These are phyloP conservation scores for Diogma glabrata DNA, from an alignment of 2,888 invertebrate species.

Conservation along the genomic window DNA sequence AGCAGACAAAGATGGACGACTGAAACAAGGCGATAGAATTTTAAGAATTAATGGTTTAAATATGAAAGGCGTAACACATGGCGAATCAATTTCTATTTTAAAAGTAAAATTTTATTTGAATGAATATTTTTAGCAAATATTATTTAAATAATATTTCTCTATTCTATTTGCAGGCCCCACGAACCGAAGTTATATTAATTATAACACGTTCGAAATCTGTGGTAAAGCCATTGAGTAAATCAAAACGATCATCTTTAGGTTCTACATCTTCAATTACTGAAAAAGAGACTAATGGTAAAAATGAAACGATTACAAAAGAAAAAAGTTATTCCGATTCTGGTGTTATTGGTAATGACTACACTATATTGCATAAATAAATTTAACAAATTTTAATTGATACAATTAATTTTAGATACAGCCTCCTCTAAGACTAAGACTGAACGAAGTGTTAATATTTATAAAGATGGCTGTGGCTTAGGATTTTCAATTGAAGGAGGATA, in stretches of 20 bases:
- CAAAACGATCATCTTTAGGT: conserved; percentile 34
- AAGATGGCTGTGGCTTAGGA: conserved; percentile 81
- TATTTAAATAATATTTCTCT: conserved; percentile 14
- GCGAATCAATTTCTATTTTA: conserved; percentile 74
- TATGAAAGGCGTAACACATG: conserved; percentile 74
- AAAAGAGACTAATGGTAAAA: too few relatives aligned
- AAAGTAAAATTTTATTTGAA: too few relatives aligned
- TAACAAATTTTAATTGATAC: too few relatives aligned
- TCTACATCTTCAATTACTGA: conserved; percentile 35
- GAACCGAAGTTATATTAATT: conserved; percentile 66
- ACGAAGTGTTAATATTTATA: conserved; percentile 31
- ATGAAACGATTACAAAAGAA: too few relatives aligned
- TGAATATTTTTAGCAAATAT: not conserved
- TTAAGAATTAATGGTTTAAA: conserved; percentile 77
- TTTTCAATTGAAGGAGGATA: conserved; percentile 91
- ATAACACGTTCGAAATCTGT: conserved; percentile 47
- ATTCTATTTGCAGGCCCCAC: conserved; percentile 47
- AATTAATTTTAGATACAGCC: too few relatives aligned
- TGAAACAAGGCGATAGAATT: conserved; percentile 79
- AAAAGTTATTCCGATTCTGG: too few relatives aligned
- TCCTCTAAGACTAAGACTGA: too few relatives aligned
- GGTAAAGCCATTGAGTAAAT: conserved; percentile 31
- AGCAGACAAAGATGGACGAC: conserved; percentile 73
- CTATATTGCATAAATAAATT: too few relatives aligned
- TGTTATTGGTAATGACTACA: too few relatives aligned